phyloP scores from a whole-genome alignment of 2,113 vertebrate species.

The Elephas maximus region DNA sequence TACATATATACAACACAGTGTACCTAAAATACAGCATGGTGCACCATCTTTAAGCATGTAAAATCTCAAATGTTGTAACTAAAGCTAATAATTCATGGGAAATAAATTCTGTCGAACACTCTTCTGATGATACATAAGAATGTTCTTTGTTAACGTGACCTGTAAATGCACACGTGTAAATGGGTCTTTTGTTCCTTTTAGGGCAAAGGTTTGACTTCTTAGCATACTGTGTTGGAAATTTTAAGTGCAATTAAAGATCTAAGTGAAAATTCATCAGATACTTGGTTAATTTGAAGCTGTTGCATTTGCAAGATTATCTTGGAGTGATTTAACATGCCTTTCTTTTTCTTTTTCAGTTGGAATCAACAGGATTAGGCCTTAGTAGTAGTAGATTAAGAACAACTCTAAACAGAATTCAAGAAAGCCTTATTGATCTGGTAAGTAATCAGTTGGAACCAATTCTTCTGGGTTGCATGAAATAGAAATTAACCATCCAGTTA shows the following conservation, averaged over 20 bases:
- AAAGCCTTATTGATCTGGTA: conserved; percentile 98
- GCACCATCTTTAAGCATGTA: background rate
- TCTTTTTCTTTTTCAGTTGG: conserved; percentile 91
- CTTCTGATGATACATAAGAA: background rate
- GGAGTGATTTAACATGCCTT: background rate
- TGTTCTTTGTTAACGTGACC: background rate
- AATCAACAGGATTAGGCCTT: conserved; percentile 96
- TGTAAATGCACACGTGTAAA: background rate
- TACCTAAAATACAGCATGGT: background rate
- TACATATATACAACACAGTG: background rate
- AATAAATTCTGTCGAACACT: conserved; percentile 29
- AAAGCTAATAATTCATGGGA: background rate
- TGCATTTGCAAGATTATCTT: background rate
- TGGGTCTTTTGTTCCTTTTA: background rate
- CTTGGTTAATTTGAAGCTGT: background rate
- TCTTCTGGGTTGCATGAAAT: conserved; percentile 42
- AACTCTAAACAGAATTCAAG: conserved; percentile 98
- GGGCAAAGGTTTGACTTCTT: conserved; percentile 14
- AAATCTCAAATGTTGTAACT: conserved; percentile 14
- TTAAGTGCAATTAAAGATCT: background rate
- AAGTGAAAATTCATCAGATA: background rate
- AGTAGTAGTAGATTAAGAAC: conserved; percentile 98
- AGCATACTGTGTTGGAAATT: background rate
- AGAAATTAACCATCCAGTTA: background rate
- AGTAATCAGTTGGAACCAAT: conserved; percentile 78